These are phyloP conservation scores for Plotosus lineatus DNA, from an alignment of 2,113 vertebrate species.

Conservation along the genomic window DNA sequence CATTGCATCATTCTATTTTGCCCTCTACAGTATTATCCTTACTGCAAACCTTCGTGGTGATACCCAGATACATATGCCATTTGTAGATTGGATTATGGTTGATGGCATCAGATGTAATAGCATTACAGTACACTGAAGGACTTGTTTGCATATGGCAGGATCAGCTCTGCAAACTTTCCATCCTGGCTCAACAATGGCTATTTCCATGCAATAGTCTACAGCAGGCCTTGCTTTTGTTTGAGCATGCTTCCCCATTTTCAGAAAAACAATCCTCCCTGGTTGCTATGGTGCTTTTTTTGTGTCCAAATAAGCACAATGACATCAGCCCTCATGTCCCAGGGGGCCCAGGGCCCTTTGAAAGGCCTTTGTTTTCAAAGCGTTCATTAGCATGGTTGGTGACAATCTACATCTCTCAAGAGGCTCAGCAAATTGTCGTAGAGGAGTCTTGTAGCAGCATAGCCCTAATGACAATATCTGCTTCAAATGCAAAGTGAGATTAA, in stretches of 20 bases:
- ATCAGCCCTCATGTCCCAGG: conserved; percentile 55
- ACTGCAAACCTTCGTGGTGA: conserved; percentile 22
- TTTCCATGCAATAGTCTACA: conserved; percentile 20
- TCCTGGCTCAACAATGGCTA: conserved; percentile 16
- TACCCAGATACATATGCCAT: conserved; percentile 32
- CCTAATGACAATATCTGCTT: conserved; percentile 27
- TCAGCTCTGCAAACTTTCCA: not conserved
- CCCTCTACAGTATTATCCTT: conserved; percentile 11
- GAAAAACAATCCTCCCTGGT: conserved; percentile 53
- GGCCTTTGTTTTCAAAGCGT: conserved; percentile 59
- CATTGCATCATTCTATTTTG: conserved; percentile 1
- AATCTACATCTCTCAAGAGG: conserved; percentile 53
- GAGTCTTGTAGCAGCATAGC: conserved; percentile 21
- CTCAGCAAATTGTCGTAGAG: conserved; percentile 42
- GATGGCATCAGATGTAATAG: conserved; percentile 27
- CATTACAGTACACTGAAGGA: conserved; percentile 40
- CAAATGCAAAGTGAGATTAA: conserved; percentile 27
- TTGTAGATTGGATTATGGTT: conserved; percentile 34
- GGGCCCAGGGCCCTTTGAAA: conserved; percentile 52
- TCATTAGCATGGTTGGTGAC: conserved; percentile 55
- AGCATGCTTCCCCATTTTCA: conserved; percentile 44
- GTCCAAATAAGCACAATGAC: conserved; percentile 54
- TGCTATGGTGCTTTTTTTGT: conserved; percentile 45
- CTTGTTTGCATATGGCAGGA: conserved; percentile 24
- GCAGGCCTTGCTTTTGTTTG: conserved; percentile 20